Base-by-base conservation (phyloP, 2,113 vertebrate genomes). In the Pimephales promelas region DNA sequence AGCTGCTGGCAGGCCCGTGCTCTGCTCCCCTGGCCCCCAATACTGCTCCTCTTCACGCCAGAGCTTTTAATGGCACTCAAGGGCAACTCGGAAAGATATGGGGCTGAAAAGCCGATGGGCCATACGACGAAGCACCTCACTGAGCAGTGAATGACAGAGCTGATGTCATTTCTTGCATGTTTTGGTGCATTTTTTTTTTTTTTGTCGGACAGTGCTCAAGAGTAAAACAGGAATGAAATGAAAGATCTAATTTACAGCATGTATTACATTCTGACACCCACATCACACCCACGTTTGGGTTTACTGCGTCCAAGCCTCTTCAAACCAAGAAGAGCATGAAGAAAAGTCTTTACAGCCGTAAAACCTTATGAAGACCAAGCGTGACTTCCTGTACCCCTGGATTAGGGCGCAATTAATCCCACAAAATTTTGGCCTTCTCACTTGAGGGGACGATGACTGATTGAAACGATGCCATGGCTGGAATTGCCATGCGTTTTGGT, bases 341-440 rank as follows among this genome's bases (percentile, higher is more conserved):
- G 31, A 5, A 24, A 22, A 54, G 18, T 66, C 79, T 68, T 68
- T 74, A 43, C 36, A 3, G 6, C n/a, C 11, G 26, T 28, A 59
- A 56, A 84, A 72, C 5, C 16, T 9, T 59, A 28, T 56, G 13
- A 78, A 26, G 22, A 54, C 28, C 74, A 77, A 57, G 11, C 20
- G 6, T 57, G 74, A 16, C 57, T 45, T 49, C 28, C 18, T 43
- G 61, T 52, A 70, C 1, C 52, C 10, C 77, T 84, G 88, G 89
- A 92, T 93, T 89, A 91, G 90, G 89, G 78, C 49, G 89, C 90
- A 91, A 94, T 93, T 92, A 89, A 92, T 92, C 88, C 89, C 88
- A 80, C 86, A 85, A 90, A 92, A 90, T 89, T 89, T 89, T 87
- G 90, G 88, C 87, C 86, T 86, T 89, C 28, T 86, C 87, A 85